Base-by-base conservation (phyloP, 1,140 invertebrate genomes). In the Macrobrachium rosenbergii region DNA sequence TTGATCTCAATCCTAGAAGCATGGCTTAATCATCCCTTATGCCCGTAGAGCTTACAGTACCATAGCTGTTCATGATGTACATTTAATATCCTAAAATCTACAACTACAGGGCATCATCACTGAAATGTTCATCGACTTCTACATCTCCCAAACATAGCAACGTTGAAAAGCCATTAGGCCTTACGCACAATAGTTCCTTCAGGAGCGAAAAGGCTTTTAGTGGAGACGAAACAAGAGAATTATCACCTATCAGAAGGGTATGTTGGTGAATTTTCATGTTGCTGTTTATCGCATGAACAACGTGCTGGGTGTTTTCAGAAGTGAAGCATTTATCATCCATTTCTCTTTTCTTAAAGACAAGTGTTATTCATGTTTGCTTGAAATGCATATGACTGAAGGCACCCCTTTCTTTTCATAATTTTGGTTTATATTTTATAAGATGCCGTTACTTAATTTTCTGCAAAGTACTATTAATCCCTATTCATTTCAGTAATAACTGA, bases 71-170 rank as follows among this genome's bases (percentile, higher is more conserved):
- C 52, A 52, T 52, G 52, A 8, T 52, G 52, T 52, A 52, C 7
- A 52, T 52, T 52, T 52, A 52, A 52, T 23, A 67, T 7, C 23
- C 19, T 67, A n/a, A 67, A n/a, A 21, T 23, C 64, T 67, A n/a
- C 23, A n/a, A 21, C 11, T 67, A 12, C 81, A 87, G 85, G 28
- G 78, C 85, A 0, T 87, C 85, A 16, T 87, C 85, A n/a, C 60
- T 87, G 19, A 78, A 79, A 5, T 87, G 85, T 52, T 75, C 85
- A 2, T 87, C 85, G 17, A 82, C 67, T 23, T 75, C 78, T 16
- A 81, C 78, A 12, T 87, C 85, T 45, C 85, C 85, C 0, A 87
- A 87, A 67, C 85, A 87, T 12, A 87, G 85, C 67, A 43, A n/a
- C 7, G 43, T 28, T n/a, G 76, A 83, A 17, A 67, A 77, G 11